phyloP scores from a whole-genome alignment of 2,888 invertebrate species.

The Pasiphila rectangulata region DNA sequence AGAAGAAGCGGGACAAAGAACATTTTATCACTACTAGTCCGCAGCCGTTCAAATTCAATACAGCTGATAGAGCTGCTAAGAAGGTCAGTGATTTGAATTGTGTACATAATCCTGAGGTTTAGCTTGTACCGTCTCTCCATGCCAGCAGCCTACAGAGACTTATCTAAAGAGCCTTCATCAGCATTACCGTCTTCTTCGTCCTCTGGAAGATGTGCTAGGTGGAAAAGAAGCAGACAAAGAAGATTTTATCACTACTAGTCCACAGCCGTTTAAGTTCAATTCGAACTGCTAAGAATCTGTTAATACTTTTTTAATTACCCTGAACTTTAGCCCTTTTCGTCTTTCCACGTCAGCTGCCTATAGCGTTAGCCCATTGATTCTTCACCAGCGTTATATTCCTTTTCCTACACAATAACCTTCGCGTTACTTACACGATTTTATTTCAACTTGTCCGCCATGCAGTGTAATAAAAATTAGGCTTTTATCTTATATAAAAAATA shows the following conservation, averaged over 20 bases:
- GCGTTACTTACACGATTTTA: too few species aligned
- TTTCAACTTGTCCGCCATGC: too few species aligned
- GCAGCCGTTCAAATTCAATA: constrained; percentile 75
- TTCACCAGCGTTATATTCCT: constrained; percentile 60
- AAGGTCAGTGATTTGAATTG: too few species aligned
- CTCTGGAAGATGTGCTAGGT: constrained; percentile 57
- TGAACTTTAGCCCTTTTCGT: too few species aligned
- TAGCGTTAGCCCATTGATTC: constrained; percentile 71
- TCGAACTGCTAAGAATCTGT: constrained; percentile 69
- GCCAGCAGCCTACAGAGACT: constrained; percentile 71
- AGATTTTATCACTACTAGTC: constrained; percentile 77
- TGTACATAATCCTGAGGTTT: too few species aligned
- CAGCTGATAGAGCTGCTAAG: constrained; percentile 71
- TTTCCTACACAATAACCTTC: too few species aligned
- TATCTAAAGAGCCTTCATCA: constrained; percentile 71
- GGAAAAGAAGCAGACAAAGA: constrained; percentile 61
- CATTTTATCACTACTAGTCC: constrained; percentile 79
- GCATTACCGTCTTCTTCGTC: constrained; percentile 57
- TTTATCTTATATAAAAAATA: too few species aligned
- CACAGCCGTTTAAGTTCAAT: constrained; percentile 76
- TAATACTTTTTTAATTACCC: too few species aligned
- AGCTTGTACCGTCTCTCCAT: constrained; percentile 69
- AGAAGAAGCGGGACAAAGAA: constrained; percentile 60
- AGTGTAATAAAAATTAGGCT: too few species aligned
- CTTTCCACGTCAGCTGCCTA: constrained; percentile 72